A percentile compares a stretch with the other conserved stretches of the same genome.
These are phyloP conservation scores for Melierax canorus DNA, from an alignment of 2,113 vertebrate genomes.

Conservation along the genomic window DNA sequence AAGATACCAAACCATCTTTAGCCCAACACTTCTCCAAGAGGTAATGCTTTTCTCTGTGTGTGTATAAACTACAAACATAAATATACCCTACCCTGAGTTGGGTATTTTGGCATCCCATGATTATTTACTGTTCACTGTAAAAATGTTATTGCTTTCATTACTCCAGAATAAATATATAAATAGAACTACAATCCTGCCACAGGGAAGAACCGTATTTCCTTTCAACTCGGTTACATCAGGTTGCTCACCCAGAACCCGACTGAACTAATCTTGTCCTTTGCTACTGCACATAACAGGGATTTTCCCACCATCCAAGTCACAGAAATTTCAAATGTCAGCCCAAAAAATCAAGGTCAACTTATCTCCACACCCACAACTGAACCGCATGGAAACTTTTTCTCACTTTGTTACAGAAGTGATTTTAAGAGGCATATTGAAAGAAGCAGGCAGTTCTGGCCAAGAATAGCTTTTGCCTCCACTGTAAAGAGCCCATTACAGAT, in stretches of 20 bases:
- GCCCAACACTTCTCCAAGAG: not conserved
- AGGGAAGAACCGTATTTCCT: not conserved
- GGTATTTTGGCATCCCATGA: not conserved
- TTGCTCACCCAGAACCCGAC: not conserved
- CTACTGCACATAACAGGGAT: not conserved
- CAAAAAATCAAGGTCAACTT: not conserved
- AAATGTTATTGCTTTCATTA: conserved; percentile 40
- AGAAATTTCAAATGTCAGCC: not conserved
- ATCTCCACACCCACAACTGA: not conserved
- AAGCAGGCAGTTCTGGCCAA: not conserved
- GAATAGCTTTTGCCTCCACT: not conserved
- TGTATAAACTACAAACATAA: not conserved
- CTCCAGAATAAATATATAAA: conserved; percentile 36
- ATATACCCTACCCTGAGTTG: not conserved
- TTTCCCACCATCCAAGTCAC: not conserved
- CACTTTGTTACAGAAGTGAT: not conserved
- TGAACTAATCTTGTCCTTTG: not conserved
- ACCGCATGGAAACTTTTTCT: not conserved
- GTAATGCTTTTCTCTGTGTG: not conserved
- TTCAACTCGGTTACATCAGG: not conserved
- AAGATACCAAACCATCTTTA: not conserved
- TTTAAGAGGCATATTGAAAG: not conserved
- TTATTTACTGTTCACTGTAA: conserved; percentile 46
- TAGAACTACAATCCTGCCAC: conserved; percentile 10
- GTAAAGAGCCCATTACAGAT: not conserved